Evolutionary conservation across 2,113 vertebrate species (phyloP), one percentile per base, ranked within the genome.

Genomic region (Holacanthus passer): DNA sequence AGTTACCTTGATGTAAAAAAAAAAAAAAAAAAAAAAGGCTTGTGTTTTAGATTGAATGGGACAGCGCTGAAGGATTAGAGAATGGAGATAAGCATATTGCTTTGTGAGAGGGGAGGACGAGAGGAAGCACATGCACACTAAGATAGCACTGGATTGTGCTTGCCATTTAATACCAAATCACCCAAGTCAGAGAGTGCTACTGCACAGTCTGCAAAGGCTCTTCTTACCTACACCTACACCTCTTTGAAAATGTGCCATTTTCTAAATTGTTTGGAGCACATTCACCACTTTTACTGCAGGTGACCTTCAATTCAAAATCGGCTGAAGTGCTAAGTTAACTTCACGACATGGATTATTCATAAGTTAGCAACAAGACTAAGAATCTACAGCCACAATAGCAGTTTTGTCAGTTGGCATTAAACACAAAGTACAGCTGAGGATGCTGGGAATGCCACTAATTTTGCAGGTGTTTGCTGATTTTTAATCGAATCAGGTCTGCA

Each of bases 241-340:
- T 35, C 13, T 29, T 16, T 43, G 14, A 29, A 71, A 56, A 39
- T 45, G 37, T 64, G 58, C 64, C 43, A 32, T 78, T 77, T 73
- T 71, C 67, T 64, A 53, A 70, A 68, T 78, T 68, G 81, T 73
- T 81, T 73, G 43, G 48, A 79, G 58, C 68, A 24, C 73, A 80
- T 85, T 89, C 66, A 17, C 22, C 72, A 59, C 70, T 87, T 79
- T 39, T 80, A 87, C 88, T 81, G 87, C 48, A 77, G 39, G 70
- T 75, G 78, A 69, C 35, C 73, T 64, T 88, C 79, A 82, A 47
- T 66, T 78, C 66, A 79, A 76, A 55, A 62, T 52, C 13, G 19
- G 4, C 3, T 53, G 22, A 58, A 72, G 53, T 72, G 12, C 39
- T 47, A 20, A 45, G 11, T 20, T 43, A 14, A 41, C n/a, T n/a